These are phyloP conservation scores for Anguilla japonica DNA, from an alignment of 2,113 vertebrate genomes.

Conservation along the genomic window DNA sequence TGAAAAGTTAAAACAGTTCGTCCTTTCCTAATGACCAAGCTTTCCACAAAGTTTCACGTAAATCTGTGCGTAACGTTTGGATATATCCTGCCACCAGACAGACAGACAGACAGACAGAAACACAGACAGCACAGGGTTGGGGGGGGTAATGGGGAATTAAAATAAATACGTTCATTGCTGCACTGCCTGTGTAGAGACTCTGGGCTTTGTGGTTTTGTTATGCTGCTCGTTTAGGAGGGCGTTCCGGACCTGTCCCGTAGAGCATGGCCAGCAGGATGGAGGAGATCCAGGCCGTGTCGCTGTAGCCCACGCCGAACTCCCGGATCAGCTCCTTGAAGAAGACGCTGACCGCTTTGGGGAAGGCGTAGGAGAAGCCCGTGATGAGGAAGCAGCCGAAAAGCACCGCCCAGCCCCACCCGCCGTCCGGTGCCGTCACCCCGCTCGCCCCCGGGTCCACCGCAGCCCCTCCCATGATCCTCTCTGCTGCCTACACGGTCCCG, in stretches of 20 bases:
- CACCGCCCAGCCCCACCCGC: slow-evolving; percentile 94
- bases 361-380: slow-evolving; percentile 96
- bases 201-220: too few species aligned
- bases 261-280: slow-evolving; percentile 96
- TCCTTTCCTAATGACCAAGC: too few species aligned
- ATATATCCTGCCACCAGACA: too few species aligned
- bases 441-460: slow-evolving; percentile 71
- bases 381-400: slow-evolving; percentile 89
- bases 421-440: slow-evolving; percentile 84
- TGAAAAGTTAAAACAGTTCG: too few species aligned
- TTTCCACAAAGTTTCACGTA: too few species aligned
- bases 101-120: too few species aligned
- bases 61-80: too few species aligned
- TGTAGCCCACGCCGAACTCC: slow-evolving; percentile 90
- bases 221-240: too few species aligned
- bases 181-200: too few species aligned
- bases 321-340: slow-evolving; percentile 94
- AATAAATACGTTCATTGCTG: too few species aligned
- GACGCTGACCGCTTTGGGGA: slow-evolving; percentile 93
- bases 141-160: too few species aligned
- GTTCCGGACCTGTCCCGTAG: slow-evolving; percentile 83
- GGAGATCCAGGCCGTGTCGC: slow-evolving; percentile 94
- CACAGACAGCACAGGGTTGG: too few species aligned
- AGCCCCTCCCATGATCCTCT: slow-evolving; percentile 81
- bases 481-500: slow-evolving; percentile 24